Evolutionary conservation across 2,888 invertebrate species (phyloP), one percentile per base, ranked within the genome.

Genomic region (Silvanus unidentatus): DNA sequence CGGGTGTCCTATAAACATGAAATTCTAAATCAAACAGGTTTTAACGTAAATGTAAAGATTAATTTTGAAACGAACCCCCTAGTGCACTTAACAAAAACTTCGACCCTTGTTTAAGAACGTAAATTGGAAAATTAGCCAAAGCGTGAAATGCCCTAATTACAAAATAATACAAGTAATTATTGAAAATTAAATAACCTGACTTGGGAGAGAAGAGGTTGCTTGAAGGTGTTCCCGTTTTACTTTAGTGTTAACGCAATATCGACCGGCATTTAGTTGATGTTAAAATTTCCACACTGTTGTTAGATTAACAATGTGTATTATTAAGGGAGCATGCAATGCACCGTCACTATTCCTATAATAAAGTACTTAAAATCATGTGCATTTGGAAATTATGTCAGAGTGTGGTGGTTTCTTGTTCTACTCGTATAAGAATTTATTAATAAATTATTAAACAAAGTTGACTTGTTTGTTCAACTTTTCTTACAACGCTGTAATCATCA

Each of bases 121-220:
- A 55, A 57, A 60, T 60, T 57, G 53, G 54, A 52, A 54, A 55
- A 59, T 58, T 58, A 60, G 53, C 47, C 55, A 47, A 52, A 50
- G 56, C 59, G 56, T 58, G 53, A 60, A 58, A 53, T 53, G 53
- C 46, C 36, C 56, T 57, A 58, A 60, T 60, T 60, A 50, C 49
- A 51, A 57, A 58, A 61, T 59, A 62, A 60, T 59, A 54, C 50
- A 53, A 54, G 55, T 54, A 56, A 53, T 58, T 59, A 55, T 56
- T 52, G 50, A 49, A 28, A 47, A 43, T 49, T 49, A 41, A 47
- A 51, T 42, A 43, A 38, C 37, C 37, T 16, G 30, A 45, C 45
- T 45, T 45, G 42, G 42, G 38, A 42, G 37, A 32, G 37, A 30
- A 39, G 27, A 29, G 43, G 16, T 13, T 16, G 30, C 37, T 38